Conservation (phyloP, 2,797 vertebrate species). For the Loriculus beryllinus region DNA sequence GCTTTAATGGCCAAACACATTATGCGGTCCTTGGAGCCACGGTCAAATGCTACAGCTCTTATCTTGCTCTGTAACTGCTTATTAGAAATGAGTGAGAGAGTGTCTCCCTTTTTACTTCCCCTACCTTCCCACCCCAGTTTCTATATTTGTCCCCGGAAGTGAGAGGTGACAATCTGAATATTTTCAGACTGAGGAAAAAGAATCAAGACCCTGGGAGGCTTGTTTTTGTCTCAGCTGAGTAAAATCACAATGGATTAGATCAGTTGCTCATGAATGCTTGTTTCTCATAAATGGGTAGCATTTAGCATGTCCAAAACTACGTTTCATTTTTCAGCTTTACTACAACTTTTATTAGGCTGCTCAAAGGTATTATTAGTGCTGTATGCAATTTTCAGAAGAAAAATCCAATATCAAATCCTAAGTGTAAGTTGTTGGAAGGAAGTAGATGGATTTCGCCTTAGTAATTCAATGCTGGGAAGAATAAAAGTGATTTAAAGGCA, state of each 20-base stretch:
- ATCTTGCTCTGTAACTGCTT: neutral
- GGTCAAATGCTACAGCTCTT: neutral
- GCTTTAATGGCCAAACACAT: neutral
- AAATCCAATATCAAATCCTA: neutral
- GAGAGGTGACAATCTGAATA: neutral
- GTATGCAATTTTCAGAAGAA: neutral
- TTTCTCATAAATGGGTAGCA: neutral
- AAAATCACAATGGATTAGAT: neutral
- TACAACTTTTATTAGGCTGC: neutral
- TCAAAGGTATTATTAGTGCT: neutral
- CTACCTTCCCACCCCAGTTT: neutral
- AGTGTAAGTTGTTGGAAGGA: neutral
- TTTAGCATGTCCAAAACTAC: neutral
- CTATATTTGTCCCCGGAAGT: neutral
- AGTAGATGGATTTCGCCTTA: neutral
- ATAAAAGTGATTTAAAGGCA: neutral
- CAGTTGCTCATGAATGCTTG: neutral
- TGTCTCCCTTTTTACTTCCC: accelerated
- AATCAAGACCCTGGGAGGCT: neutral
- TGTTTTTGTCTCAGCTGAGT: neutral
- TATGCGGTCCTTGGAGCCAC: accelerated
- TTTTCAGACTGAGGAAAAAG: neutral
- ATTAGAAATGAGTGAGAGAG: neutral
- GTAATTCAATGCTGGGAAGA: neutral
- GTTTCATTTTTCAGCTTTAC: neutral